Percentiles rank a stretch among this genome's conserved stretches.
Evolutionary conservation across 2,113 vertebrate species (phyloP).

Genomic region (Lophochroa leadbeateri): DNA sequence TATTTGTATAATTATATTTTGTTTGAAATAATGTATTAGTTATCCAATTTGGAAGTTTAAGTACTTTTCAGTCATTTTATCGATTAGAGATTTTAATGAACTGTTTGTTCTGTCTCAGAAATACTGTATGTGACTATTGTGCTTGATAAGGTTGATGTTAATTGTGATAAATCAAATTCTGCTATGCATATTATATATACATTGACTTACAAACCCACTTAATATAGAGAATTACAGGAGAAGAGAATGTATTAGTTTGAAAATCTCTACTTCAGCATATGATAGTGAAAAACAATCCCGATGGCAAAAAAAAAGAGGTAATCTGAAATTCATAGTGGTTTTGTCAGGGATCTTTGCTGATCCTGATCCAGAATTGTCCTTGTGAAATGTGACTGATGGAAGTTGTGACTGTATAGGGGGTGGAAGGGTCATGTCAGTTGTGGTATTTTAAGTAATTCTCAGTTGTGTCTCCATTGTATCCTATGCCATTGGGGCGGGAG

Average conservation of each 20-base stretch:
- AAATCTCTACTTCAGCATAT: not conserved
- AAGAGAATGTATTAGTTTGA: slow-evolving; percentile 3
- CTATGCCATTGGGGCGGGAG: not conserved
- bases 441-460: too few species aligned
- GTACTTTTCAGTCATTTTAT: not conserved
- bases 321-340: not conserved
- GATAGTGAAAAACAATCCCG: not conserved
- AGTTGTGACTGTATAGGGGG: not conserved
- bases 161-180: not conserved
- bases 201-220: not conserved
- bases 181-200: not conserved
- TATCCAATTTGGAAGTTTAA: not conserved
- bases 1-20: not conserved
- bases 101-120: not conserved
- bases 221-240: not conserved
- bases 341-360: not conserved
- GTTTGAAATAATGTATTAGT: not conserved
- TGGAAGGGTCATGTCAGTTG: too few species aligned
- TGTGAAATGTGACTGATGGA: not conserved
- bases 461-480: too few species aligned
- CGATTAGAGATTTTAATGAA: not conserved
- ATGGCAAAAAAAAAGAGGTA: not conserved
- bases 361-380: not conserved
- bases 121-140: not conserved
- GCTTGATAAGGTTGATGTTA: not conserved